Evolutionary conservation across 2,888 invertebrate genomes (phyloP).

Genomic region (Tortricodes alternella): DNA sequence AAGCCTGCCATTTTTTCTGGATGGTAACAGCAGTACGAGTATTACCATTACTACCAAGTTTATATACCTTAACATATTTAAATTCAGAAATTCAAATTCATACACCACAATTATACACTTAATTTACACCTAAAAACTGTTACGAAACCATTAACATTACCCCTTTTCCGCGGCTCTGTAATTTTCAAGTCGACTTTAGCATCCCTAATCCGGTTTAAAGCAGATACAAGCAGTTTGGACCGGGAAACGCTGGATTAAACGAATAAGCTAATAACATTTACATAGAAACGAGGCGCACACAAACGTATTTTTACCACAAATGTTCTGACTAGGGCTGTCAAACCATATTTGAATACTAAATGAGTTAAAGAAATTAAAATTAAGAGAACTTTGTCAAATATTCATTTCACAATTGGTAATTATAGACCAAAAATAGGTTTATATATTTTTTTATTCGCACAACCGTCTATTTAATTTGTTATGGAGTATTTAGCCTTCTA

Average conservation of each 20-base stretch:
- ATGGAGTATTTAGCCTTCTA: no score
- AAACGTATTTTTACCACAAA: slow-evolving; percentile 59
- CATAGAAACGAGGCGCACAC: slow-evolving; percentile 71
- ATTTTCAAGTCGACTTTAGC: slow-evolving; percentile 49
- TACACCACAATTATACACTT: slow-evolving; percentile 14
- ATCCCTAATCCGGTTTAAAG: slow-evolving; percentile 73
- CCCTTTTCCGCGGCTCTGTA: slow-evolving; percentile 31
- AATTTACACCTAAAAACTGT: slow-evolving; percentile 35
- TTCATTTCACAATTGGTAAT: no score
- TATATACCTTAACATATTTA: not conserved
- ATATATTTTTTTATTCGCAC: no score
- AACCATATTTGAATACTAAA: not conserved
- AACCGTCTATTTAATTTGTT: no score
- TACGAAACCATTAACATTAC: slow-evolving; percentile 23
- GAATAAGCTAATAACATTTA: slow-evolving; percentile 75
- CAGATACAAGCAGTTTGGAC: slow-evolving; percentile 68
- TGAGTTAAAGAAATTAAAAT: no score
- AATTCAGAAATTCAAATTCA: not conserved
- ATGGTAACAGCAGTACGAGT: no score
- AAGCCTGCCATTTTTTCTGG: no score
- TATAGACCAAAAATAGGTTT: no score
- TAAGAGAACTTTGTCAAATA: no score
- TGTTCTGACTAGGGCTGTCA: slow-evolving; percentile 33
- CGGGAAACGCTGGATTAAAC: slow-evolving; percentile 73
- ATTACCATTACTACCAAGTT: no score